Evolutionary conservation across 2,113 vertebrate genomes (phyloP).

Genomic region (human (Homo sapiens)): GRCh38 chr1:53054501-53055000

Average conservation of each 20-base stretch:
- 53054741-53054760: neutral
- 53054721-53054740: neutral
- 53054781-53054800: neutral
- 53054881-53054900: neutral
- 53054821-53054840: neutral
- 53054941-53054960: conserved; percentile 12
- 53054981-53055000: conserved; percentile 8
- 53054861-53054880: conserved; percentile 23
- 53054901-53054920: conserved; percentile 35
- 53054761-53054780: neutral
- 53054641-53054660: neutral
- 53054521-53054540: neutral
- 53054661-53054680: neutral
- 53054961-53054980: conserved; percentile 12
- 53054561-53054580: neutral
- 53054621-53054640: neutral
- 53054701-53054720: neutral
- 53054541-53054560: neutral
- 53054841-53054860: neutral
- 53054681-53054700: neutral
- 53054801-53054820: neutral
- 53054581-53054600: neutral
- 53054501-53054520: neutral
- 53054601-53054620: neutral
- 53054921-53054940: neutral